These are phyloP conservation scores for Astreopora myriophthalma DNA, from an alignment of 64 coral and sea anemone genomes.

Conservation along the genomic window DNA sequence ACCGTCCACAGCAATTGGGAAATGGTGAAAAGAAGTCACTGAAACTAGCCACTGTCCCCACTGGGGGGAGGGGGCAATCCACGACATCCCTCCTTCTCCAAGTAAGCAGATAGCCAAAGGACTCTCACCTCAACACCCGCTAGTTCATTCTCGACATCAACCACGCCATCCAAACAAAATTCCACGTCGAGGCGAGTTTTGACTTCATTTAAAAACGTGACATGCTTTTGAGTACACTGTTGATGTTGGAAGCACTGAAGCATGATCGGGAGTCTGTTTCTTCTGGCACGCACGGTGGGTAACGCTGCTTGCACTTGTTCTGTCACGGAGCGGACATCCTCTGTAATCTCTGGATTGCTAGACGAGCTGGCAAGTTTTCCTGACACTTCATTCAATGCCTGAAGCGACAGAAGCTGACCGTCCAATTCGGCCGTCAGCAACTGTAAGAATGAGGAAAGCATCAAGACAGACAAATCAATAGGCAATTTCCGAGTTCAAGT, in stretches of 20 bases:
- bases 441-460: constrained; percentile 37
- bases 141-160: constrained; percentile 84
- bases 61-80: no score
- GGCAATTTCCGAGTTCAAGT: no score
- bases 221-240: constrained; percentile 75
- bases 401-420: constrained; percentile 41
- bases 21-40: no score
- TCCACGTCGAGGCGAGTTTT: constrained; percentile 81
- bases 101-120: background rate
- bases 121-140: constrained; percentile 59
- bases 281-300: constrained; percentile 36
- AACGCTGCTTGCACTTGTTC: constrained; percentile 53
- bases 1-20: no score
- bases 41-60: no score
- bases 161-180: constrained; percentile 82
- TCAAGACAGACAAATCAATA: no score
- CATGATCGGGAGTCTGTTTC: constrained; percentile 72
- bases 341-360: constrained; percentile 56
- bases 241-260: constrained; percentile 75
- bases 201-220: constrained; percentile 83
- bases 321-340: constrained; percentile 59
- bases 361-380: constrained; percentile 51
- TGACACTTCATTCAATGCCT: constrained; percentile 60
- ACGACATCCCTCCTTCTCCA: no score
- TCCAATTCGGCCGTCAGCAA: constrained; percentile 61